Percentiles rank a stretch among this genome's conserved stretches.
Conservation (phyloP, 37 sponge, comb jelly and placozoan species). For the Cladorhizidae sp. region DNA sequence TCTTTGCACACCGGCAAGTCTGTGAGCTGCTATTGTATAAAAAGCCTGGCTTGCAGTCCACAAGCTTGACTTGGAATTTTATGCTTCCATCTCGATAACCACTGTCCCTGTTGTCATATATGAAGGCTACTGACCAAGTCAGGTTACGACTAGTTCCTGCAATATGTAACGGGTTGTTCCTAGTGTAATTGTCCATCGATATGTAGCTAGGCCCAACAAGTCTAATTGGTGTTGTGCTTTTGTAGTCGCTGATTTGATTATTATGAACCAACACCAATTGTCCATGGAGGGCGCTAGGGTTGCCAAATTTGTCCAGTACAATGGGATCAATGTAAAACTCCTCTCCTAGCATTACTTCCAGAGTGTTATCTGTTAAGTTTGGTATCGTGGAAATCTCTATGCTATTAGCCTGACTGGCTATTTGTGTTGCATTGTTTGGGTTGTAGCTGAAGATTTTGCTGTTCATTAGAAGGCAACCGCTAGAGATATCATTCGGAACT, state of each 20-base stretch:
- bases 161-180: background rate
- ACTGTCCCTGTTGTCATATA: background rate
- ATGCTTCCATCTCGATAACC: background rate
- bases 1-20: background rate
- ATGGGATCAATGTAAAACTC: background rate
- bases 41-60: conserved; percentile 3
- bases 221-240: background rate
- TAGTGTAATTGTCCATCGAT: background rate
- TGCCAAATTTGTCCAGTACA: background rate
- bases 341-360: conserved; percentile 2
- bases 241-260: background rate
- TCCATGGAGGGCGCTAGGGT: background rate
- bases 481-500: background rate
- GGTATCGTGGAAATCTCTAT: background rate
- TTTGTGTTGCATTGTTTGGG: background rate
- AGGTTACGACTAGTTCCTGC: background rate
- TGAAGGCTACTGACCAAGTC: background rate
- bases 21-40: background rate
- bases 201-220: conserved; percentile 1
- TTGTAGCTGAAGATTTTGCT: background rate
- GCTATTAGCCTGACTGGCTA: background rate
- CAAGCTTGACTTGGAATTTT: background rate
- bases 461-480: background rate
- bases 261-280: background rate
- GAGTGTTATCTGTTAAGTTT: background rate